phyloP scores from a whole-genome alignment of 2,113 vertebrate species.

The Hystrix cristata region DNA sequence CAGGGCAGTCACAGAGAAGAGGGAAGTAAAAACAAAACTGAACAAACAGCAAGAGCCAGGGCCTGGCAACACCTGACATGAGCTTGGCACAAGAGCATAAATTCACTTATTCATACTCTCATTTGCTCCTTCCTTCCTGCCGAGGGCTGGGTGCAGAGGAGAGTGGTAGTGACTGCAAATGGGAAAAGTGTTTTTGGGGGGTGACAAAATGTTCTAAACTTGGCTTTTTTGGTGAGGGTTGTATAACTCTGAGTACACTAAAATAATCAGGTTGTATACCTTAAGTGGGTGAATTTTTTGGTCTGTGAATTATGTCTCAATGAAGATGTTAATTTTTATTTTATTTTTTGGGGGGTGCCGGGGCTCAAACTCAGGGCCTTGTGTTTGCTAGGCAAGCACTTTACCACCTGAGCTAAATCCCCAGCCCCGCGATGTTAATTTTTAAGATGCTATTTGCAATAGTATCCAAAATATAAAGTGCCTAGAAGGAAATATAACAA shows the following conservation, averaged over 20 bases:
- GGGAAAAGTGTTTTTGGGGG: neutral
- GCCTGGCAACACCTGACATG: fast-evolving
- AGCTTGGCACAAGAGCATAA: neutral
- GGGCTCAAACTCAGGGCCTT: too few species aligned
- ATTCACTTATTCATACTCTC: neutral
- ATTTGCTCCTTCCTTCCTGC: neutral
- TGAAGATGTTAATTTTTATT: neutral
- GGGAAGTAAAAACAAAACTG: neutral
- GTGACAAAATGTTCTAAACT: neutral
- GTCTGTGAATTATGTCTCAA: neutral
- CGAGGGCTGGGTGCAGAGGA: neutral
- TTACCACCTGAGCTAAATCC: too few species aligned
- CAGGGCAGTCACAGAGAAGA: neutral
- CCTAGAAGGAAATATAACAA: neutral
- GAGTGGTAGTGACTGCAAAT: neutral
- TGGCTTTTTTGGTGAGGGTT: neutral
- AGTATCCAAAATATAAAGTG: neutral
- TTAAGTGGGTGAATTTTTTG: neutral
- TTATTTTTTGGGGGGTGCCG: too few species aligned
- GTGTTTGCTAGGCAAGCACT: too few species aligned
- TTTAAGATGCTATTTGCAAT: neutral
- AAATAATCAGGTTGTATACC: neutral
- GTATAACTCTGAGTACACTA: neutral
- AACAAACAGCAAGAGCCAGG: neutral
- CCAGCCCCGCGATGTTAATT: neutral